phyloP scores from a whole-genome alignment of 1,140 invertebrate genomes.

The Dolichoris vasculosae region DNA sequence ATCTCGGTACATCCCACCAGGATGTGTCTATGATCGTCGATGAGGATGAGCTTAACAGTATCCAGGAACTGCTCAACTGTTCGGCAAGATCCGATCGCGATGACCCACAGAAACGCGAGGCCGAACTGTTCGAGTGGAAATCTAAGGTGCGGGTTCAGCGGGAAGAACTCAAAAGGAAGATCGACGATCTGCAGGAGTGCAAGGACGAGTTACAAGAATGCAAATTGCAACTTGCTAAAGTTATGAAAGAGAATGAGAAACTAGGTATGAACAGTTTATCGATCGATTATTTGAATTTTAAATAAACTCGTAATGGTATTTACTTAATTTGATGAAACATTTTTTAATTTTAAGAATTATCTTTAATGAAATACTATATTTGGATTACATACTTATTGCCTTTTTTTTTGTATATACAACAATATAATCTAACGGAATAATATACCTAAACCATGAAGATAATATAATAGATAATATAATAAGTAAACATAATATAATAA shows the following conservation, averaged over 20 bases:
- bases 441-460: too few relatives aligned
- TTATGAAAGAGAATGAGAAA: constrained; percentile 42
- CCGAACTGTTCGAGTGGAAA: not conserved
- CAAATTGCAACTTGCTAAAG: constrained; percentile 13
- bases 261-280: constrained; percentile 4
- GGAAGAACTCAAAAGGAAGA: constrained; percentile 45
- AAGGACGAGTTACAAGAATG: constrained; percentile 50
- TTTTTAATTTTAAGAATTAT: too few relatives aligned
- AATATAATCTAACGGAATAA: too few relatives aligned
- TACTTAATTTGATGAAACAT: not conserved
- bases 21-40: not conserved
- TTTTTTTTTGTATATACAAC: too few relatives aligned
- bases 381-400: too few relatives aligned
- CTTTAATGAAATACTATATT: too few relatives aligned
- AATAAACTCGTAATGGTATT: not conserved
- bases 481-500: too few relatives aligned
- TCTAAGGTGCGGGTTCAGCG: constrained; percentile 43
- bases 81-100: constrained; percentile 27
- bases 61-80: constrained; percentile 36
- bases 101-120: constrained; percentile 34
- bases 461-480: too few relatives aligned
- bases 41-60: constrained; percentile 36
- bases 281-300: not conserved
- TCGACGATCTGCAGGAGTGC: constrained; percentile 38
- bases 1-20: constrained; percentile 5